Evolutionary conservation across 2,113 vertebrate species (phyloP).

Genomic region (Bubo scandiacus): DNA sequence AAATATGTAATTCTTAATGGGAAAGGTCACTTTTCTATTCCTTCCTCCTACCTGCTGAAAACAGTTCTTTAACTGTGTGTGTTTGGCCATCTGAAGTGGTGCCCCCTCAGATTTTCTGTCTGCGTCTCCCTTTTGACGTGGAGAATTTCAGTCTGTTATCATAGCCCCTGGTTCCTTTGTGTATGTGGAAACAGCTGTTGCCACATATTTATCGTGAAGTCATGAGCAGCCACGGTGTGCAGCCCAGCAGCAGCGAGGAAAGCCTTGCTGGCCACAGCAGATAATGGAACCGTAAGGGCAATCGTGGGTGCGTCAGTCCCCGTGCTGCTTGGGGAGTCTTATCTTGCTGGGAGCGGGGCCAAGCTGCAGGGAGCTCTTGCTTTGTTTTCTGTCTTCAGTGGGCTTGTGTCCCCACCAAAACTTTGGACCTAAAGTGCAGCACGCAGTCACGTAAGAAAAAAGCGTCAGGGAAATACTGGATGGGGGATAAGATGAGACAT

Average conservation of each 20-base stretch:
- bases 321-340: rapidly evolving
- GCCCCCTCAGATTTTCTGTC: not conserved
- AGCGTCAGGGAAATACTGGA: not conserved
- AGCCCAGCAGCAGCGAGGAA: not conserved
- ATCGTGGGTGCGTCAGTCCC: rapidly evolving
- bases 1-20: constrained; percentile 24
- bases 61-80: not conserved
- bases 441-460: not conserved
- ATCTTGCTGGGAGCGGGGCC: not conserved
- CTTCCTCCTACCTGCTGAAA: constrained; percentile 45
- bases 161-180: not conserved
- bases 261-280: not conserved
- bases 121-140: not conserved
- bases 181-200: constrained; percentile 44
- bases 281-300: rapidly evolving
- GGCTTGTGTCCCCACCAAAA: not conserved
- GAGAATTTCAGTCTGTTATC: not conserved
- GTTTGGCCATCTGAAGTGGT: not conserved
- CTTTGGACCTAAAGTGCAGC: not conserved
- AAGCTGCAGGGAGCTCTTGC: not conserved
- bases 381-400: not conserved
- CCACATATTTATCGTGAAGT: not conserved
- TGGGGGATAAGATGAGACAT: not conserved
- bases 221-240: not conserved
- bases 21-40: constrained; percentile 52